Percentiles rank a stretch among this genome's conserved stretches.
These are phyloP conservation scores for Stenotaenia linearis DNA, from an alignment of 2,888 invertebrate species.

Conservation along the genomic window DNA sequence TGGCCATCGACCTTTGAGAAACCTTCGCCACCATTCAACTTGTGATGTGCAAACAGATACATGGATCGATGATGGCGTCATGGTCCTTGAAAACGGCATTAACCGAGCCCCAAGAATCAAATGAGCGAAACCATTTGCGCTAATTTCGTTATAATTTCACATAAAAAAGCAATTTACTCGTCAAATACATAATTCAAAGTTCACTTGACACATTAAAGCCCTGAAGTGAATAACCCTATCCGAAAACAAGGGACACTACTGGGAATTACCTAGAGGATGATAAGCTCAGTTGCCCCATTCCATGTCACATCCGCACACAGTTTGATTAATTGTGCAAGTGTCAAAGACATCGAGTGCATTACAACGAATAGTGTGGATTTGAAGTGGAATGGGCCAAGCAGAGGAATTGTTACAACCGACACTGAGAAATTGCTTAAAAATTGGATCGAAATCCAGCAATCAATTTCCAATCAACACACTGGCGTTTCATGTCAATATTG, in stretches of 20 bases:
- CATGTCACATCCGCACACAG: constrained; percentile 38
- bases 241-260: background rate
- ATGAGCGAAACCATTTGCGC: too few relatives aligned
- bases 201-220: background rate
- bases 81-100: too few relatives aligned
- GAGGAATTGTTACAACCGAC: background rate
- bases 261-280: background rate
- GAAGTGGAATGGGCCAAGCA: constrained; percentile 28
- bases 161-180: background rate
- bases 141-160: background rate
- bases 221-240: background rate
- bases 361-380: constrained; percentile 27
- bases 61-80: background rate
- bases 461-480: background rate
- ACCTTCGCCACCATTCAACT: too few relatives aligned
- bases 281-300: constrained; percentile 36
- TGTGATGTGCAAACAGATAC: background rate
- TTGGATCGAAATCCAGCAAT: background rate
- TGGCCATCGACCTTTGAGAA: background rate
- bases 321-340: constrained; percentile 24
- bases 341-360: constrained; percentile 22
- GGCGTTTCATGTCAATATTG: background rate
- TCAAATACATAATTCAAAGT: background rate
- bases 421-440: background rate
- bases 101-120: too few relatives aligned